phyloP scores from a whole-genome alignment of 1,140 invertebrate genomes.

The Zaprionus davidi region DNA sequence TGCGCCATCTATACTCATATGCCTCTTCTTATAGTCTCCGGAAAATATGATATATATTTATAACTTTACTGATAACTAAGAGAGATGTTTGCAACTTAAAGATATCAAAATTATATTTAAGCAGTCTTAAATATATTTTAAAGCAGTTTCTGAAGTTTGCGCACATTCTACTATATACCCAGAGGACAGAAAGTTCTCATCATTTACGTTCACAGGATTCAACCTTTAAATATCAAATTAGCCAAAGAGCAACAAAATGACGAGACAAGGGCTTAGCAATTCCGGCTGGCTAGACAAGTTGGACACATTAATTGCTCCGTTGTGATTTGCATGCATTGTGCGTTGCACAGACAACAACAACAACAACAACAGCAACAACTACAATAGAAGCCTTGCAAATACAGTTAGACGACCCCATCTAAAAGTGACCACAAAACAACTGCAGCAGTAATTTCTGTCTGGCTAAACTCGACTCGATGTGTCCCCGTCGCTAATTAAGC shows the following conservation, averaged over 20 bases:
- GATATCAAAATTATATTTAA: too few relatives aligned
- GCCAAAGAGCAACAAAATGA: constrained; percentile 22
- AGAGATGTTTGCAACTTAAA: too few relatives aligned
- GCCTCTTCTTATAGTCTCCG: too few relatives aligned
- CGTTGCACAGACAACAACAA: not conserved
- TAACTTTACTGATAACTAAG: too few relatives aligned
- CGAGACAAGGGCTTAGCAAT: constrained; percentile 30
- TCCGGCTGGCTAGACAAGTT: constrained; percentile 65
- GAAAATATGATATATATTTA: too few relatives aligned
- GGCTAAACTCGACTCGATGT: constrained; percentile 7
- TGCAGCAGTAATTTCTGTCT: constrained; percentile 23
- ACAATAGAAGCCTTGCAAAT: not conserved
- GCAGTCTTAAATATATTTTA: too few relatives aligned
- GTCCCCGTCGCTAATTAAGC: constrained; percentile 28
- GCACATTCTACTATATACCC: too few relatives aligned
- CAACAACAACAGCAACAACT: not conserved
- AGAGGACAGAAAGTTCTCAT: not conserved
- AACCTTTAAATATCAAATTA: constrained; percentile 74
- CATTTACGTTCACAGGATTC: constrained; percentile 9
- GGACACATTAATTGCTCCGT: constrained; percentile 67
- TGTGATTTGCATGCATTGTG: constrained; percentile 64
- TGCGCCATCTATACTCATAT: too few relatives aligned
- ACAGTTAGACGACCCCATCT: constrained; percentile 24
- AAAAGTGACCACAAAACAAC: constrained; percentile 24
- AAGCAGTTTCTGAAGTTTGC: too few relatives aligned